Evolutionary conservation across 2,113 vertebrate species (phyloP).

Genomic region (Apistogramma diplotaenia): DNA sequence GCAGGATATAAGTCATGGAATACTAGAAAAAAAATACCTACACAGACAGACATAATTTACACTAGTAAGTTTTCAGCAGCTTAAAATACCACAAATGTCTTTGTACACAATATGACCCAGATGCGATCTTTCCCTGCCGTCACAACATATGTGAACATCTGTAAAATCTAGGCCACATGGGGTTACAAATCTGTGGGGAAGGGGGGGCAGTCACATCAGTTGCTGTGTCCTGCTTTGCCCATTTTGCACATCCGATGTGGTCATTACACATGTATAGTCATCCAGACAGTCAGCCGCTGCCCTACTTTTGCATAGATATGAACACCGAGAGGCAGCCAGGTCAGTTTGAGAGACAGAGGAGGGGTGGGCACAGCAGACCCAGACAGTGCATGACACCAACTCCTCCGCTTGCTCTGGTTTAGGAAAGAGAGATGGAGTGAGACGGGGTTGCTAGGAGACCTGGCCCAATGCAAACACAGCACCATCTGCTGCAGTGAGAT

Average conservation of each 20-base stretch:
- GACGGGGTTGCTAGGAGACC: conserved; percentile 78
- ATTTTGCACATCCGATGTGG: conserved; percentile 35
- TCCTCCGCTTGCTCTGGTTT: conserved; percentile 50
- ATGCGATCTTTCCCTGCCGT: not conserved
- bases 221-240: conserved; percentile 24
- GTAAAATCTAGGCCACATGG: conserved; percentile 48
- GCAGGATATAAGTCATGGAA: not conserved
- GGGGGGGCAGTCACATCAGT: not conserved
- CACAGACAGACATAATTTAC: not conserved
- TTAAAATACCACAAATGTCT: not conserved
- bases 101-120: conserved; percentile 23
- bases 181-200: conserved; percentile 5
- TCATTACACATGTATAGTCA: conserved; percentile 45
- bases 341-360: conserved; percentile 35
- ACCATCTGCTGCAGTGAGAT: conserved; percentile 77
- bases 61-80: not conserved
- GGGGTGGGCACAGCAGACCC: conserved; percentile 44
- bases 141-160: conserved; percentile 37
- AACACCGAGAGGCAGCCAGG: conserved; percentile 36
- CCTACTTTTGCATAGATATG: conserved; percentile 52
- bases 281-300: conserved; percentile 45
- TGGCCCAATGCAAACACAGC: conserved; percentile 71
- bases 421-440: conserved; percentile 46
- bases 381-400: conserved; percentile 69
- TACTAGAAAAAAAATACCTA: not conserved